These are phyloP conservation scores for Henicopernis longicauda DNA, from an alignment of 2,113 vertebrate species.

Conservation along the genomic window DNA sequence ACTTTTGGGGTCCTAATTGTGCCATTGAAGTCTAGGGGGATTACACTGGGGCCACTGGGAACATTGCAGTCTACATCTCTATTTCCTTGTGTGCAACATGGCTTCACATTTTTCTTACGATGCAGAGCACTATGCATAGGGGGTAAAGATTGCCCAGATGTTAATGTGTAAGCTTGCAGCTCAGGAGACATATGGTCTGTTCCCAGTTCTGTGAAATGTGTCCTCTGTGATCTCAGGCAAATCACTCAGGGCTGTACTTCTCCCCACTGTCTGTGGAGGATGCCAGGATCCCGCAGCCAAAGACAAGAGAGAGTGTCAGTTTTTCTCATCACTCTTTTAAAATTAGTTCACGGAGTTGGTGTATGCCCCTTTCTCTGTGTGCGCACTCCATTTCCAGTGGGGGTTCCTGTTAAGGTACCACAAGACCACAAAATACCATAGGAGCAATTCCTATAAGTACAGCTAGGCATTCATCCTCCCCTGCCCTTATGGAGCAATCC, in stretches of 20 bases:
- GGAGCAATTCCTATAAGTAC: not conserved
- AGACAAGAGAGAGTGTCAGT: not conserved
- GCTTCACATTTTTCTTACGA: not conserved
- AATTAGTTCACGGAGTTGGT: not conserved
- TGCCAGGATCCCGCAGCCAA: not conserved
- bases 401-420: not conserved
- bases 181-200: not conserved
- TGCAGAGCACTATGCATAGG: not conserved
- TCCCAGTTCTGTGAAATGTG: not conserved
- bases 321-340: not conserved
- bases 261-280: not conserved
- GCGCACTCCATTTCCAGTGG: not conserved
- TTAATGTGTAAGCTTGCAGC: not conserved
- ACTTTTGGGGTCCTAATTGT: not conserved
- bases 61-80: not conserved
- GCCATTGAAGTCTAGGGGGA: not conserved
- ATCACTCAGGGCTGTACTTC: not conserved
- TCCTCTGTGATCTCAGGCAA: not conserved
- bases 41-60: not conserved
- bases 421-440: not conserved
- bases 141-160: not conserved
- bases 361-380: not conserved
- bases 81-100: not conserved
- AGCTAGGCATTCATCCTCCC: not conserved
- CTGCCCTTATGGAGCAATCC: not conserved